These are phyloP conservation scores for Brachionus asplanchnoidis DNA, from an alignment of 1,140 invertebrate species.

Conservation along the genomic window DNA sequence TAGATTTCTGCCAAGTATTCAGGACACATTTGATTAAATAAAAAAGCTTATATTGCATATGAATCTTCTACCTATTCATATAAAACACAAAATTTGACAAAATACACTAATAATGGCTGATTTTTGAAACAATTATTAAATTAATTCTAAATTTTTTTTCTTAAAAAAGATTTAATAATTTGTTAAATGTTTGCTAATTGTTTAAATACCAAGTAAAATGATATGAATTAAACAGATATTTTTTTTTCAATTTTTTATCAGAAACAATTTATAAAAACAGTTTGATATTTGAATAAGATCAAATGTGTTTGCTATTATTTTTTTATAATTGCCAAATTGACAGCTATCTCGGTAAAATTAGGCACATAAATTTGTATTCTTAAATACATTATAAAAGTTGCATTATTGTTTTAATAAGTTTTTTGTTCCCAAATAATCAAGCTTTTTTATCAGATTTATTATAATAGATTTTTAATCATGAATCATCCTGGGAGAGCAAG, in stretches of 20 bases:
- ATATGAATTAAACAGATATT: background rate
- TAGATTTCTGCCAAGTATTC: background rate
- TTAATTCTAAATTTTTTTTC: background rate
- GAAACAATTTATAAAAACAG: background rate
- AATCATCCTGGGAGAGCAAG: background rate
- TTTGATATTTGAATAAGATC: background rate
- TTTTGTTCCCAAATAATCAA: background rate
- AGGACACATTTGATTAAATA: background rate
- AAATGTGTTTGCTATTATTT: background rate
- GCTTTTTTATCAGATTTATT: background rate
- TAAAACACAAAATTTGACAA: background rate
- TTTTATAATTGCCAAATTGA: background rate
- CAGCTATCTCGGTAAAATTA: background rate
- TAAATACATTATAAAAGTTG: background rate
- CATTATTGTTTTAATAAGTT: background rate
- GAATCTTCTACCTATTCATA: no score
- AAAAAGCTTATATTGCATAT: no score
- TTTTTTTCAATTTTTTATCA: background rate
- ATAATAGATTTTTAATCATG: background rate
- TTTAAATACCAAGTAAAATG: background rate
- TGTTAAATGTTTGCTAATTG: background rate
- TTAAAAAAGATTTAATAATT: background rate
- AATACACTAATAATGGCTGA: background rate
- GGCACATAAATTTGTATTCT: background rate
- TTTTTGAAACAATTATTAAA: background rate